Evolutionary conservation across 2,888 invertebrate species (phyloP), one percentile per base, ranked within the genome.

Genomic region (Noctua fimbriata): DNA sequence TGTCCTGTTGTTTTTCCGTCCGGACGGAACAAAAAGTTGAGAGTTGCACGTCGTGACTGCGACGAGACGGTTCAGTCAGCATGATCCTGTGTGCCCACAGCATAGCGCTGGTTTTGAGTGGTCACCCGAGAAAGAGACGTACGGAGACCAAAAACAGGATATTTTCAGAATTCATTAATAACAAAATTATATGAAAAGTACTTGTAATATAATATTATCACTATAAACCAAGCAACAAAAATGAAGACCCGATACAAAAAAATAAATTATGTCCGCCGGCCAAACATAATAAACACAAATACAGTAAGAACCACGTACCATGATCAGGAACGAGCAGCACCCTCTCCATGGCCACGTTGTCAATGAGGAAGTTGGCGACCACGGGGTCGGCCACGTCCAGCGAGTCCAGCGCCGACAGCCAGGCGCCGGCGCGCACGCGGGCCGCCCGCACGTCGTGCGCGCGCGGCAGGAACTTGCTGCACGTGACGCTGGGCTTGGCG

Each of bases 351-450:
- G 95, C 94, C 18, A 97, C 90, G 91, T 98, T 98, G 96, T 99
- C 99, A 77, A 99, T 98, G 52, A 99, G 97, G 92, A 97, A 98
- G 97, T 99, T 99, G 88, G 98, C 97, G 2, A 99, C 98, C 24
- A 98, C 97, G 0, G 98, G 97, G 95, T 99, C 98, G 7, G 97
- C 94, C 77, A 99, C 97, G 82, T 97, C 97, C 77, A 99, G 97
- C 81, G 98, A 97, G 90, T 98, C 98, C 73, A 98, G 97, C 24
- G 99, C 95, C 79, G 97, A 97, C 0, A 89, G 79, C 91, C 97
- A 97, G 3, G 93, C 93, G 2, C 90, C 79, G 6, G 97, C 96
- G 21, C 93, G 91, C 63, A 97, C 97, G 66, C 95, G 93, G 95
- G 92, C 0, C 85, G 0, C 1, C 0, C 94, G 89, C 71, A 97